Evolutionary conservation across 1,140 invertebrate genomes (phyloP), one percentile per base, ranked within the genome.

Genomic region (Spodoptera litura): DNA sequence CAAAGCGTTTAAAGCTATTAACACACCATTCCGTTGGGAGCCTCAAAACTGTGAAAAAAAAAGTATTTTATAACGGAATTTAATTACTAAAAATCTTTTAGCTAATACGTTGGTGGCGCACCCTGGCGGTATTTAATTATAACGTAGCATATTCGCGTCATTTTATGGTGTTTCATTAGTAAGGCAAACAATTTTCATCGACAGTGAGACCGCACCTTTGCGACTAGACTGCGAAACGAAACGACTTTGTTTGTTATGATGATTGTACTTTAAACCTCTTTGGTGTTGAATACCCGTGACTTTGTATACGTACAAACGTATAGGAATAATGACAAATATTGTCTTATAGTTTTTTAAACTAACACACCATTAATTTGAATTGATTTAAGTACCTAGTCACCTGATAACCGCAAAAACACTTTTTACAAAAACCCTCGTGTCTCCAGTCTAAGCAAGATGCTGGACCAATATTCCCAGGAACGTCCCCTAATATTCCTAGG

Each of bases 151-250:
- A 59, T 83, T 83, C 81, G 81, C 79, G 88, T 89, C 87, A 88
- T 85, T 87, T 87, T 85, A 87, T 83, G 82, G 80, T 83, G 85
- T 89, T 91, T 90, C 88, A 91, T 92, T 92, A 92, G 83, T 80
- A 79, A 82, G 87, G 87, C 87, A 92, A 89, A 92, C 90, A 90
- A 85, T 89, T 91, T 92, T 88, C 89, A 91, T 89, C 85, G 87
- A 73, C 79, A 79, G 80, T 81, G 55, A 64, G 77, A 80, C 75
- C 88, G 81, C 86, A 79, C 88, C 88, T 82, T 82, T 68, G 78
- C 78, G 71, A 81, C 61, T 53, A 49, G 9, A 27, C 61, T 52
- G 59, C 49, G 5, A 76, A 35, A 77, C 49, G 5, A 76, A 35
- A 77, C 76, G 53, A 58, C 53, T 68, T 77, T 64, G 68, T 75